Percentiles rank a stretch among this genome's conserved stretches.
Evolutionary conservation across 2,888 invertebrate genomes (phyloP).

Genomic region (Scelioninae gen. 2): DNA sequence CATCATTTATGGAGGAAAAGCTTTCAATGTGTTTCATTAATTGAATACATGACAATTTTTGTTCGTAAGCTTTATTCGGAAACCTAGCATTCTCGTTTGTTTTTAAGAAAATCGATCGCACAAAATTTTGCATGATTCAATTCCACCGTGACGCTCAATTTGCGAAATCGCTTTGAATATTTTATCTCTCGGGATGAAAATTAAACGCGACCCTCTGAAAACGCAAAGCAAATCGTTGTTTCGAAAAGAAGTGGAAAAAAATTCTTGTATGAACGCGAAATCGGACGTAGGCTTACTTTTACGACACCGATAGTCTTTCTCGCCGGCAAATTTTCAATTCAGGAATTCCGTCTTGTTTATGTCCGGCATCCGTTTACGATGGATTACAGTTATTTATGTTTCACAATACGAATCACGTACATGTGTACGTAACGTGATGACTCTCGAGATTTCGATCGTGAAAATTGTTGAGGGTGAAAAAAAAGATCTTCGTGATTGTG

Average conservation of each 20-base stretch:
- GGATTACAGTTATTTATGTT: conserved; percentile 55
- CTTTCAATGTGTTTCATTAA: too few relatives aligned
- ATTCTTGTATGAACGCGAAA: not conserved
- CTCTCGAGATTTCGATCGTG: conserved; percentile 42
- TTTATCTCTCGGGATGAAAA: conserved; percentile 12
- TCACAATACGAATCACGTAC: conserved; percentile 42
- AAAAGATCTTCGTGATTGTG: conserved; percentile 43
- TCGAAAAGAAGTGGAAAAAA: conserved; percentile 9
- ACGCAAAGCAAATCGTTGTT: conserved; percentile 31
- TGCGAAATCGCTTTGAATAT: conserved; percentile 13
- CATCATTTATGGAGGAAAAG: too few relatives aligned
- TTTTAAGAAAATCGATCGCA: not conserved
- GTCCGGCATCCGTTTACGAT: conserved; percentile 57
- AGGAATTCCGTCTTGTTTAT: conserved; percentile 57
- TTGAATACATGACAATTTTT: too few relatives aligned
- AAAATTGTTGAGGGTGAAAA: conserved; percentile 17
- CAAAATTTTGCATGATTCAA: not conserved
- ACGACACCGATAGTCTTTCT: conserved; percentile 43
- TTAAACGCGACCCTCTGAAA: conserved; percentile 19
- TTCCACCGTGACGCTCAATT: conserved; percentile 6
- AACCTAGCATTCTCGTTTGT: too few relatives aligned
- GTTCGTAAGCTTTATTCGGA: too few relatives aligned
- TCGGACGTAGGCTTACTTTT: conserved; percentile 47
- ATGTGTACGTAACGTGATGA: conserved; percentile 16
- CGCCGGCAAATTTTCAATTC: conserved; percentile 53